Evolutionary conservation across 37 sponge, comb jelly and placozoan species (phyloP).

Genomic region (Agelas oroides): DNA sequence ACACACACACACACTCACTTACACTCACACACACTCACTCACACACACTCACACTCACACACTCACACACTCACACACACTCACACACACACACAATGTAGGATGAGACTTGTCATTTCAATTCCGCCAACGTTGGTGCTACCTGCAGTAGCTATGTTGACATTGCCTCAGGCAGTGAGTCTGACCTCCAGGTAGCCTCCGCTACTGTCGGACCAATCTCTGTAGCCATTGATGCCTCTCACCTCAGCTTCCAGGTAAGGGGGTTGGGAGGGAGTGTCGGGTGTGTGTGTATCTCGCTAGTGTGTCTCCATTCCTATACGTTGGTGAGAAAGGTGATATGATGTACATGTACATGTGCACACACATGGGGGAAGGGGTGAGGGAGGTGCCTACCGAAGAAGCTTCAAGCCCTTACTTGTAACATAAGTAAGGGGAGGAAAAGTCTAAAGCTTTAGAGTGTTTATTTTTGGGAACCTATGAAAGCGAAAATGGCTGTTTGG

Average conservation of each 20-base stretch:
- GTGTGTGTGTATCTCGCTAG: not conserved
- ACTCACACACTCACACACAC: not conserved
- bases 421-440: no score
- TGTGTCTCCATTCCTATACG: not conserved
- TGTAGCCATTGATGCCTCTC: constrained; percentile 85
- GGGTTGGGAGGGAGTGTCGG: no score
- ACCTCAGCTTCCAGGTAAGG: constrained; percentile 74
- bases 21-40: constrained; percentile 20
- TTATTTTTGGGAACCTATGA: no score
- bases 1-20: not conserved
- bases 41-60: constrained; percentile 12
- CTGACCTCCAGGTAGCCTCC: constrained; percentile 75
- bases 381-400: no score
- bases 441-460: no score
- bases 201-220: constrained; percentile 86
- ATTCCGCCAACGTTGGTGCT: constrained; percentile 16
- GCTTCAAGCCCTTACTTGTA: no score
- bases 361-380: no score
- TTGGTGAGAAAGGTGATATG: no score
- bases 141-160: constrained; percentile 25
- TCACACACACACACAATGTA: not conserved
- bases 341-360: no score
- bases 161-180: constrained; percentile 53
- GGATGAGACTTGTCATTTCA: constrained; percentile 82
- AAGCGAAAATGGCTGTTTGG: no score